Base-by-base conservation (phyloP, 2,797 vertebrate species). In the Basileuterus tristriatus region DNA sequence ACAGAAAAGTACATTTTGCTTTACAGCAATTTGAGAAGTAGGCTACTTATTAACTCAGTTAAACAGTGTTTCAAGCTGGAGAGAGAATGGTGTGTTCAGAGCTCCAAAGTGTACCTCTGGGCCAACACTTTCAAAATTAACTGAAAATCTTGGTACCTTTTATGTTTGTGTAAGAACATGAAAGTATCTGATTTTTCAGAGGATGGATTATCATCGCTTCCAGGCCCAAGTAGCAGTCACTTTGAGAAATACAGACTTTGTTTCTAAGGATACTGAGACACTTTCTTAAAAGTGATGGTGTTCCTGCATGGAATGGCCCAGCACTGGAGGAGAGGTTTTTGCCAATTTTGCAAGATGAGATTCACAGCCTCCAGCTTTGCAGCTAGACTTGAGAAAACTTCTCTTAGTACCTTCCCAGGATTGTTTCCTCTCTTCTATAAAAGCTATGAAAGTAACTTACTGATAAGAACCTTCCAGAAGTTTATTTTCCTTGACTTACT, bases 281-380 rank as follows among this genome's bases (percentile, higher is more conserved):
- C 76, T 90, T 86, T 34, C 49, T 47, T 56, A n/a, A 15, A 93
- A 92, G 71, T 5, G 32, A 8, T 32, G 52, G 46, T 0, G 0
- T 52, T 95, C 77, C 53, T 69, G 76, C 13, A 12, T 43, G 0
- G 0, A 59, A 15, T 15, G 49, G 60, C 52, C 53, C 24, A 8
- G 24, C 41, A 9, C 39, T 8, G 30, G 50, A 52, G 34, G 55
- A 83, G 78, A 50, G 19, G 20, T 44, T 64, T 82, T 41, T 69
- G 39, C 65, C 44, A 21, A 0, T 83, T 95, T 64, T 91, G 39
- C 87, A 90, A 64, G 59, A 69, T 91, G 79, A 78, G 36, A 27
- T 93, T 94, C 46, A 30, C 71, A 87, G 43, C 76, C 65, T 91
- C 20, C 53, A 92, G 65, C 62, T 93, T 39, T 92, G 81, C 64